These are phyloP conservation scores for Hermetia illucens DNA, from an alignment of 1,140 invertebrate genomes.

Conservation along the genomic window DNA sequence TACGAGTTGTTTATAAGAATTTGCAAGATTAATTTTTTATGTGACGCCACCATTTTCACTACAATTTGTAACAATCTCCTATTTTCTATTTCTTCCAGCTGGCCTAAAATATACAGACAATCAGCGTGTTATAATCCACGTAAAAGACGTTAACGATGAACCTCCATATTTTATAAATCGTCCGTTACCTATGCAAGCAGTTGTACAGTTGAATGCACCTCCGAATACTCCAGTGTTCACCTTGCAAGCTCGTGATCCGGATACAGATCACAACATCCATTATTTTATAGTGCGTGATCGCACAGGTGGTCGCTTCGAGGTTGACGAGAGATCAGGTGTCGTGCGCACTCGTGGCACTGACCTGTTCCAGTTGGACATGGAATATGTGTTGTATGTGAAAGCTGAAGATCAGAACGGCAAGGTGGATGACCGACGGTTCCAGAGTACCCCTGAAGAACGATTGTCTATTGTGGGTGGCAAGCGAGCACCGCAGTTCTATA, in stretches of 20 bases:
- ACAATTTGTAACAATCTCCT: too few species aligned
- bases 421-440: constrained; percentile 73
- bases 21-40: too few species aligned
- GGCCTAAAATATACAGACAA: constrained; percentile 62
- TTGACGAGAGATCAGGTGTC: constrained; percentile 83
- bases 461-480: constrained; percentile 88
- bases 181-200: constrained; percentile 89
- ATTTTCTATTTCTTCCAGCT: constrained; percentile 12
- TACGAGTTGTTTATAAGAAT: too few species aligned
- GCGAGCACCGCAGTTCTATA: constrained; percentile 85
- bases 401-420: constrained; percentile 88
- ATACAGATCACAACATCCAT: constrained; percentile 89
- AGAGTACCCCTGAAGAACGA: constrained; percentile 80
- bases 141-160: constrained; percentile 93
- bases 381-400: constrained; percentile 90
- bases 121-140: constrained; percentile 86
- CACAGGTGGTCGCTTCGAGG: constrained; percentile 65
- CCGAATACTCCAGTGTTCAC: constrained; percentile 93
- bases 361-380: constrained; percentile 88
- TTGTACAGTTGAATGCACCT: constrained; percentile 85
- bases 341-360: constrained; percentile 83
- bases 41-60: too few species aligned
- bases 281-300: constrained; percentile 88
- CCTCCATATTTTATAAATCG: constrained; percentile 91
- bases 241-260: constrained; percentile 84